Evolutionary conservation across 2,888 invertebrate species (phyloP).

Genomic region (Euspilapteryx auroguttella): DNA sequence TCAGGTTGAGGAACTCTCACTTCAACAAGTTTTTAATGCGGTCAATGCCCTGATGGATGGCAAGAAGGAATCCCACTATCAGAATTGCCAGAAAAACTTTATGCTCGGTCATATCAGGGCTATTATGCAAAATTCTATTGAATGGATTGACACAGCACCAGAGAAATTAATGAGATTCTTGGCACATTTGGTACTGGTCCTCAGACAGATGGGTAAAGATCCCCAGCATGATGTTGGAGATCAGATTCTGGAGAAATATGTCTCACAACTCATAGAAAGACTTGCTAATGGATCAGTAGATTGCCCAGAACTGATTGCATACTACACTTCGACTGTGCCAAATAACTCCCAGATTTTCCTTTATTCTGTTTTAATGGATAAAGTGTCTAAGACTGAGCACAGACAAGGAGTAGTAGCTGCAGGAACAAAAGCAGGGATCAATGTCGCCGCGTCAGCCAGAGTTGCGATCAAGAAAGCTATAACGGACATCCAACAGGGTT

Average conservation of each 20-base stretch:
- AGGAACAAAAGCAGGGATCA: conserved; percentile 74
- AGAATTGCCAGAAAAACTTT: conserved; percentile 80
- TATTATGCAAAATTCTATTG: conserved; percentile 70
- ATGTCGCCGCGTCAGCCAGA: conserved; percentile 83
- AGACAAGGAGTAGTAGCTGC: conserved; percentile 69
- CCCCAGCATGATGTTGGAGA: conserved; percentile 73
- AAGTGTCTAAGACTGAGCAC: conserved; percentile 65
- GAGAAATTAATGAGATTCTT: conserved; percentile 74
- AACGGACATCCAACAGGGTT: conserved; percentile 39
- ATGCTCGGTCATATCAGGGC: conserved; percentile 80
- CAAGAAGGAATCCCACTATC: conserved; percentile 68
- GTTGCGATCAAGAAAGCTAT: conserved; percentile 78
- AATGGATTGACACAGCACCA: conserved; percentile 62
- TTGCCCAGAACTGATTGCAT: conserved; percentile 79
- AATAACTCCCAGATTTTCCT: conserved; percentile 44
- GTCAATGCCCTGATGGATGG: conserved; percentile 47
- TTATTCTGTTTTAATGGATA: conserved; percentile 72
- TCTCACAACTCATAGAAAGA: conserved; percentile 67
- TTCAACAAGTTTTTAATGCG: conserved; percentile 42
- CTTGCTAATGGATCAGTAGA: conserved; percentile 53
- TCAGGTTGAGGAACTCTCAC: conserved; percentile 30
- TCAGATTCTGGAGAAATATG: conserved; percentile 74
- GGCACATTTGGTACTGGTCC: conserved; percentile 82
- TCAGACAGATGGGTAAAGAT: conserved; percentile 76
- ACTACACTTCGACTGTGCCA: conserved; percentile 81